Percentiles rank a stretch among this genome's conserved stretches.
Conservation (phyloP, 2,113 vertebrate genomes). For the Macrotis lagotis region DNA sequence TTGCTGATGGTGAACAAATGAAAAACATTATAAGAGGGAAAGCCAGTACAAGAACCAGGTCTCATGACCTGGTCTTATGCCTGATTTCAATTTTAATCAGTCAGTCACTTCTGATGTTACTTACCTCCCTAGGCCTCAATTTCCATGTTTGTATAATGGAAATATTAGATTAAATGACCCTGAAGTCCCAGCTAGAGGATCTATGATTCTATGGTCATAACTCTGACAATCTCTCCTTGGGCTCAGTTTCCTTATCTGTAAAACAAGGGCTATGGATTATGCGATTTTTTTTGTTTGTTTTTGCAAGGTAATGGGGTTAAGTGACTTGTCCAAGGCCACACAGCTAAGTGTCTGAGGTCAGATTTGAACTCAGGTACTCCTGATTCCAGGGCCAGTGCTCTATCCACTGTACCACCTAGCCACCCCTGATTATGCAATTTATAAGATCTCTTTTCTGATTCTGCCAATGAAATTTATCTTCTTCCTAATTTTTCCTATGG, state of each 20-base stretch:
- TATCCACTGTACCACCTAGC: no score
- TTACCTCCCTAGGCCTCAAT: neutral
- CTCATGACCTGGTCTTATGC: neutral
- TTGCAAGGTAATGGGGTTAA: no score
- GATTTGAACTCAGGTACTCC: no score
- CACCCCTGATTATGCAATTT: no score
- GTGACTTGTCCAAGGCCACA: no score
- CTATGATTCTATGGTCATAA: neutral
- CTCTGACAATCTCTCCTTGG: neutral
- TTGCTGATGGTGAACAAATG: neutral
- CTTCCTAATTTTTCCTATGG: neutral
- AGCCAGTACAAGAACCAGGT: neutral
- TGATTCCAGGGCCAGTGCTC: no score
- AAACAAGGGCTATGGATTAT: neutral
- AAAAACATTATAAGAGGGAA: neutral
- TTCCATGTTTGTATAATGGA: neutral
- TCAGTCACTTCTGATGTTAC: neutral
- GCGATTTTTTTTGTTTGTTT: no score
- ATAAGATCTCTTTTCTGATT: neutral
- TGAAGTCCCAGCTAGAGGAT: neutral
- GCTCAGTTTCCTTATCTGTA: neutral
- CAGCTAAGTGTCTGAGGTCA: no score
- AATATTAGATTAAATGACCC: neutral
- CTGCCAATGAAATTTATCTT: neutral
- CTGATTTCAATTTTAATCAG: neutral